Evolutionary conservation across 1,140 invertebrate species (phyloP).

Genomic region (Drosophila nigrodunni): DNA sequence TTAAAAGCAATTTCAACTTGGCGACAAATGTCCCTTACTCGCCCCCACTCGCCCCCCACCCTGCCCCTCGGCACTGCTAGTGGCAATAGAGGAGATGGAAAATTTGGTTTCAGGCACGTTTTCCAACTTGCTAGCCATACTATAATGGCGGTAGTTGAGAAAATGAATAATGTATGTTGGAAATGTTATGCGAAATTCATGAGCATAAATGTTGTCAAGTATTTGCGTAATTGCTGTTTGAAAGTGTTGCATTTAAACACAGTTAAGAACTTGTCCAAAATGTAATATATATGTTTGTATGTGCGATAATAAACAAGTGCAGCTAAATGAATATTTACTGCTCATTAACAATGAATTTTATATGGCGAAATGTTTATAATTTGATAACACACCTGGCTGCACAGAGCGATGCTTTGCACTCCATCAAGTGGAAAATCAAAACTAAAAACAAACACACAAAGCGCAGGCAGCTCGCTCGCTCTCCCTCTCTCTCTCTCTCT

Average conservation of each 20-base stretch:
- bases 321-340: slow-evolving; percentile 31
- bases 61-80: background rate
- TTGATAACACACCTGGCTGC: slow-evolving; percentile 73
- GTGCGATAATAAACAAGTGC: slow-evolving; percentile 14
- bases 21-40: slow-evolving; percentile 68
- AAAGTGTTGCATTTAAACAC: slow-evolving; percentile 6
- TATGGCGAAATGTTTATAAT: slow-evolving; percentile 67
- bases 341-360: slow-evolving; percentile 71
- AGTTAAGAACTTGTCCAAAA: background rate
- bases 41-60: slow-evolving; percentile 21
- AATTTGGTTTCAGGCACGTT: slow-evolving; percentile 60
- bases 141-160: slow-evolving; percentile 50
- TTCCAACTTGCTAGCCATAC: slow-evolving; percentile 51
- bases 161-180: slow-evolving; percentile 46
- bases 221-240: slow-evolving; percentile 47
- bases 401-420: slow-evolving; percentile 65
- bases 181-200: slow-evolving; percentile 26
- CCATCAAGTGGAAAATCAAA: slow-evolving; percentile 83
- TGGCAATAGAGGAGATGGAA: background rate
- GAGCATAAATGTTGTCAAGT: slow-evolving; percentile 41
- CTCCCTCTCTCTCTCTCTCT: background rate
- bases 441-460: slow-evolving; percentile 47
- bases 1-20: slow-evolving; percentile 79
- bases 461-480: slow-evolving; percentile 3
- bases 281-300: background rate